phyloP scores from a whole-genome alignment of 2,113 vertebrate species.

The Tyto alba region DNA sequence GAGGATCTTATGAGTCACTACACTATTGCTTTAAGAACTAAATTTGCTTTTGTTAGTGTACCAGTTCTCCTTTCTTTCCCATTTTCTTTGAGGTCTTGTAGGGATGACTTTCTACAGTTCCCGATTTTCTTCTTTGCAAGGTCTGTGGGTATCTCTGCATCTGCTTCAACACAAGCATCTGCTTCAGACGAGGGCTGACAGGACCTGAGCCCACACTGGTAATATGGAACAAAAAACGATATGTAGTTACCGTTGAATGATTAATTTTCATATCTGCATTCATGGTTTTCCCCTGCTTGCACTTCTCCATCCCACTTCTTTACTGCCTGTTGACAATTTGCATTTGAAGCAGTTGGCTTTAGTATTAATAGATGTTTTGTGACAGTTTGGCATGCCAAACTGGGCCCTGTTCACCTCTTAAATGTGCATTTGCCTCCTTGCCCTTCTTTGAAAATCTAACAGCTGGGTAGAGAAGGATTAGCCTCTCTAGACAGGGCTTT shows the following conservation, averaged over 20 bases:
- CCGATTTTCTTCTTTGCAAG: neutral
- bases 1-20: neutral
- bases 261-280: neutral
- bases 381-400: neutral
- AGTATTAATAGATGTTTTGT: neutral
- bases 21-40: neutral
- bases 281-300: neutral
- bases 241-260: neutral
- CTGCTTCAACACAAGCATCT: neutral
- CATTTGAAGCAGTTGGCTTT: neutral
- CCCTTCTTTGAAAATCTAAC: neutral
- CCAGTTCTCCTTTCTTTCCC: neutral
- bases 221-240: neutral
- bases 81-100: neutral
- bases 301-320: neutral
- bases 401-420: neutral
- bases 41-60: neutral
- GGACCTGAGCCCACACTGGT: neutral
- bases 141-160: neutral
- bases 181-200: neutral
- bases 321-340: neutral
- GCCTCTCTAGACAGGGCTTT: constrained; percentile 40
- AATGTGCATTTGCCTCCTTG: neutral
- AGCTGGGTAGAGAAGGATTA: constrained; percentile 39
- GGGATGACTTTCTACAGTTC: neutral